Evolutionary conservation across 1,140 invertebrate genomes (phyloP), one percentile per base, ranked within the genome.

Genomic region (Halotydeus destructor): DNA sequence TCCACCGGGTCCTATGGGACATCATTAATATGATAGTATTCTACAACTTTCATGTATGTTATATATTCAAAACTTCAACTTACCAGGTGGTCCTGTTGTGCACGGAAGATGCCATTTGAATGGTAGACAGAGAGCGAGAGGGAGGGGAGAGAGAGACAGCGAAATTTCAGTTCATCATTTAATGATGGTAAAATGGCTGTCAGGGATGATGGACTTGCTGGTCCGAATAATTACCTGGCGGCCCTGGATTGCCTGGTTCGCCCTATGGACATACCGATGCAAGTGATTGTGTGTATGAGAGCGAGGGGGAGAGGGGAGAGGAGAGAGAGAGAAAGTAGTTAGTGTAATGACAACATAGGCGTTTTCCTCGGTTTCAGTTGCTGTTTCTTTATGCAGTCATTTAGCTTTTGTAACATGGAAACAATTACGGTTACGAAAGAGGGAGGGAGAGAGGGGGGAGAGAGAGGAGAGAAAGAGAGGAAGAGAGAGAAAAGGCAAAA

Each of bases 191-290:
- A n/a, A n/a, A n/a, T n/a, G n/a, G n/a, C n/a, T n/a, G n/a, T n/a
- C n/a, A n/a, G n/a, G n/a, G n/a, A n/a, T n/a, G n/a, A n/a, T n/a
- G n/a, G n/a, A n/a, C n/a, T n/a, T n/a, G n/a, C n/a, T n/a, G n/a
- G n/a, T n/a, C n/a, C n/a, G n/a, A n/a, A n/a, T n/a, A n/a, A n/a
- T n/a, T n/a, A 78, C 82, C 83, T 24, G 55, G 64, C 16, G 76
- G 74, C 21, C 83, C 84, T 11, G 76, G 68, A 31, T 79, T 75
- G 36, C 84, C 84, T 38, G 84, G 78, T 59, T 89, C 79, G 32
- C 83, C 84, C 82, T 88, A 54, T 38, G 43, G 34, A 32, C 16
- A 44, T 42, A 45, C 8, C 5, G 21, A 19, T 38, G 38, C 33
- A 43, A 24, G 33, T 42, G 38, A 3, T 31, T 9, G 12, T 12